Base-by-base conservation (phyloP, 2,797 vertebrate species). In the Oreonectes daqikongensis region DNA sequence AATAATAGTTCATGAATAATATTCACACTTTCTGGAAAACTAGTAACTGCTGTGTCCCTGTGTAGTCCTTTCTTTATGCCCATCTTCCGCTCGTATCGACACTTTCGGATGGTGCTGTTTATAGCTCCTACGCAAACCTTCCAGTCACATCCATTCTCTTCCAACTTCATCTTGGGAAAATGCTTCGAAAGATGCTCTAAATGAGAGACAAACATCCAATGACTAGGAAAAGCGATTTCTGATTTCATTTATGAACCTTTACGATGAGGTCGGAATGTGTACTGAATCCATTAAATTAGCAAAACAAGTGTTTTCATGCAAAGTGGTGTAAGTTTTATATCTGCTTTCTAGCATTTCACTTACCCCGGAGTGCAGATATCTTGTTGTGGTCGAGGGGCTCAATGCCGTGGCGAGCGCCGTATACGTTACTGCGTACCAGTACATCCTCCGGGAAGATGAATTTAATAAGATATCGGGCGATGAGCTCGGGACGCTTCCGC, bases 351-450 rank as follows among this genome's bases (percentile, higher is more conserved):
- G 18, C 18, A 10, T n/a, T 20, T 20, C 28, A 35, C 59, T 86
- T 84, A 95, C 94, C 94, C 91, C 93, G 88, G 44, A 95, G 57
- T 24, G 93, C 93, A 68, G 89, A 87, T 67, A 94, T 78, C 83
- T 90, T 94, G 86, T 94, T 94, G 32, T 79, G 84, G 82, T 95
- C 93, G 46, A 94, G 4, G 0, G 83, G 82, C 35, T 84, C 87
- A 59, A 81, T 82, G 38, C 86, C 88, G 28, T 84, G 83, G 5
- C 81, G 73, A 1, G 55, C 79, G 0, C 77, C 83, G 74, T 89
- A 87, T 15, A 90, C n/a, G 0, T 89, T 93, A 72, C 87, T 90
- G 81, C 77, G 77, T 14, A 86, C 0, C 1, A 93, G 82, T 0
- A 85, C 84, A 22, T 94, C 90, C 81, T 91, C 91, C 22, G 90